phyloP scores from a whole-genome alignment of 2,888 invertebrate genomes.

The Plebejus anna region DNA sequence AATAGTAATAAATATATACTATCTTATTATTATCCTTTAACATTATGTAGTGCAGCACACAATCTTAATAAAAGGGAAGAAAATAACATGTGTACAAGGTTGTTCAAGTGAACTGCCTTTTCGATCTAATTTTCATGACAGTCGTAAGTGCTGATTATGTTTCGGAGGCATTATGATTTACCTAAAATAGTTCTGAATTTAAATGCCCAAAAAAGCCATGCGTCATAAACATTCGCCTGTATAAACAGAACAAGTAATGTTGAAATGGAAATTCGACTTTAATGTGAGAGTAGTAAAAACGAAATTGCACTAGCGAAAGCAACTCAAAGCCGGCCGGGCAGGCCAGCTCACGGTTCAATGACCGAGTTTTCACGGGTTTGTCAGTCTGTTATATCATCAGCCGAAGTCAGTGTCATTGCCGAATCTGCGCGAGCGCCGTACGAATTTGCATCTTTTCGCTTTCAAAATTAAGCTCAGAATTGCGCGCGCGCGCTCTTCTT shows the following conservation, averaged over 20 bases:
- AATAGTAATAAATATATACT: no score
- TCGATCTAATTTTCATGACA: not conserved
- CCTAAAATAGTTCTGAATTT: conserved; percentile 36
- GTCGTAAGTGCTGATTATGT: not conserved
- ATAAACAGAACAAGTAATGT: conserved; percentile 46
- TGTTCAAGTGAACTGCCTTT: not conserved
- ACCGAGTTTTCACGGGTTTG: conserved; percentile 80
- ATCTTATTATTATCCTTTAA: no score
- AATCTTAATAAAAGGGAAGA: not conserved
- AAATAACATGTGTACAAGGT: not conserved
- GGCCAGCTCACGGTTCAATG: conserved; percentile 71
- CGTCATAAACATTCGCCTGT: conserved; percentile 56
- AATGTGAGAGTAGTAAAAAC: conserved; percentile 54
- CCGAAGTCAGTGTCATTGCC: conserved; percentile 80
- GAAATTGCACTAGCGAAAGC: conserved; percentile 71
- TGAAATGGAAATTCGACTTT: conserved; percentile 58
- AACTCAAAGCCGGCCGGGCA: conserved; percentile 51
- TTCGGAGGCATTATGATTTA: not conserved
- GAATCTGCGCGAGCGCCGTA: conserved; percentile 59
- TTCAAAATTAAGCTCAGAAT: conserved; percentile 53
- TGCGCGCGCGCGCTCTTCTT: conserved; percentile 44
- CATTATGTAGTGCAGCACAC: no score
- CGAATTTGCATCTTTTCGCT: conserved; percentile 61
- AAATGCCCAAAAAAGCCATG: conserved; percentile 40
- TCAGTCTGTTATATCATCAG: conserved; percentile 80